Percentiles rank a stretch among this genome's conserved stretches.
Evolutionary conservation across 1,140 invertebrate genomes (phyloP).

Genomic region (fruit fly (Drosophila melanogaster)): DNA sequence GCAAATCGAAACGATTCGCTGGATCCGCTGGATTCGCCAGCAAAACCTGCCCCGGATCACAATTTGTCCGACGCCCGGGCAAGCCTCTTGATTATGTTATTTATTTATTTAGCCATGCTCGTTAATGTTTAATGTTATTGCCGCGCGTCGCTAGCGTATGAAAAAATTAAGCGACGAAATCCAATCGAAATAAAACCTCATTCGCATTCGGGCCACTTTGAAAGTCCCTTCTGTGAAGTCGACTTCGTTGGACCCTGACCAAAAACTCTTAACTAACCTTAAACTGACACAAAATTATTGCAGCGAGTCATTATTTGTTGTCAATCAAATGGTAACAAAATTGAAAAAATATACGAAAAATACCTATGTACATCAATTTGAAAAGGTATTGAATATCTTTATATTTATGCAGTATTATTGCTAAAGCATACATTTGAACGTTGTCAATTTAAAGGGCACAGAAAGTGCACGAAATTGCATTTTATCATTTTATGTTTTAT

Average conservation of each 20-base stretch:
- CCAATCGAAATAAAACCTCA: slow-evolving; percentile 2
- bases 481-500: no score
- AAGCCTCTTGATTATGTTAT: slow-evolving; percentile 72
- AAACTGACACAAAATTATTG: no score
- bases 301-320: no score
- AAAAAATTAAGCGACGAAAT: slow-evolving; percentile 13
- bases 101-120: slow-evolving; percentile 63
- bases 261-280: neutral
- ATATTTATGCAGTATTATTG: no score
- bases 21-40: slow-evolving; percentile 24
- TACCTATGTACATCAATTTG: no score
- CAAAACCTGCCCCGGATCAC: slow-evolving; percentile 59
- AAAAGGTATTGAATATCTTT: no score
- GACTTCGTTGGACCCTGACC: neutral
- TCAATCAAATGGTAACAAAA: no score
- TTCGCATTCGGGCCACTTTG: neutral
- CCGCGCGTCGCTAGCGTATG: slow-evolving; percentile 10
- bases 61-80: slow-evolving; percentile 59
- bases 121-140: slow-evolving; percentile 48
- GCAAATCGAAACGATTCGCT: slow-evolving; percentile 52
- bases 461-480: no score
- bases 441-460: no score
- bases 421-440: no score
- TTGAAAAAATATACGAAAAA: no score
- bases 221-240: neutral